Evolutionary conservation across 1,140 invertebrate species (phyloP).

Genomic region (Temnothorax curvispinosus): DNA sequence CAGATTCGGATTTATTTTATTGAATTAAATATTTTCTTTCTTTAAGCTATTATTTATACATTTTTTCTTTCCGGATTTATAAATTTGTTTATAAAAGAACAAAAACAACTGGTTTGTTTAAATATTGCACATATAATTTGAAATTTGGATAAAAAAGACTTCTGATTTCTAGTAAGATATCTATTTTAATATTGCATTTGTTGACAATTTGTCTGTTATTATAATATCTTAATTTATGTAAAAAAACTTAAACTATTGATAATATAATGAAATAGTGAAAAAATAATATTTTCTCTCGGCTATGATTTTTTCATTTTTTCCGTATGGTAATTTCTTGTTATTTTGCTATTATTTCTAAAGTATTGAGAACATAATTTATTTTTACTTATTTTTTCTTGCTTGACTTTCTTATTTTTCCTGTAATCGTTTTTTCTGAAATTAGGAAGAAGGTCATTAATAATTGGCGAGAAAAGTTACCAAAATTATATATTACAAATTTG

Average conservation of each 20-base stretch:
- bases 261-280: constrained; percentile 34
- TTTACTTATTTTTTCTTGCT: constrained; percentile 6
- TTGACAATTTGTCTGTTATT: constrained; percentile 75
- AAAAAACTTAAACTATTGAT: constrained; percentile 61
- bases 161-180: constrained; percentile 70
- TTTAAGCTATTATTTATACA: constrained; percentile 62
- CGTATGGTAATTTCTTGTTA: neutral
- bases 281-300: constrained; percentile 60
- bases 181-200: constrained; percentile 72
- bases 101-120: constrained; percentile 15
- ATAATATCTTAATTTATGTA: constrained; percentile 81
- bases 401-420: neutral
- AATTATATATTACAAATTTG: neutral
- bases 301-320: neutral
- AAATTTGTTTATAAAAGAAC: constrained; percentile 26
- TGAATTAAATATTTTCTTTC: constrained; percentile 51
- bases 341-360: constrained; percentile 51
- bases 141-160: constrained; percentile 64
- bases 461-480: neutral
- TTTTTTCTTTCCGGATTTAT: constrained; percentile 20
- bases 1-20: constrained; percentile 28
- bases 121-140: constrained; percentile 72
- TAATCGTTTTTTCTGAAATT: constrained; percentile 18
- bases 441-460: neutral
- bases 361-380: constrained; percentile 14